A percentile compares a stretch with the other conserved stretches of the same genome.
Conservation (phyloP, 1,140 invertebrate genomes). For the Belonocnema kinseyi region DNA sequence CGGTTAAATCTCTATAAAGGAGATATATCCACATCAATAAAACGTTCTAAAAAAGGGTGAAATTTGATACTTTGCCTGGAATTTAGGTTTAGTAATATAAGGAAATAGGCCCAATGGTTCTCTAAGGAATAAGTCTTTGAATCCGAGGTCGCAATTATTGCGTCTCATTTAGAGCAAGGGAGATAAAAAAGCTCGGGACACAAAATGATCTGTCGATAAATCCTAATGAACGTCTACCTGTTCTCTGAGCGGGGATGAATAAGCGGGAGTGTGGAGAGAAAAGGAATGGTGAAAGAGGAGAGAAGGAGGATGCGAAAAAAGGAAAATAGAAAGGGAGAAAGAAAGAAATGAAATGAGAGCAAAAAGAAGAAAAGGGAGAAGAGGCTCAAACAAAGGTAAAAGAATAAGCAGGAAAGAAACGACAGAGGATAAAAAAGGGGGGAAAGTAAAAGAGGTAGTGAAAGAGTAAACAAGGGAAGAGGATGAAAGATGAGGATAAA, state of each 20-base stretch:
- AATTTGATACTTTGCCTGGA: too few species aligned
- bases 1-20: too few species aligned
- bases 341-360: conserved; percentile 46
- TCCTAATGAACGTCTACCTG: conserved; percentile 74
- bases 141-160: conserved; percentile 62
- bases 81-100: too few species aligned
- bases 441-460: conserved; percentile 51
- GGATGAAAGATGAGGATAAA: too few species aligned
- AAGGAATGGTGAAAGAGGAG: conserved; percentile 39
- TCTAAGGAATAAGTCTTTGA: conserved; percentile 55
- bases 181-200: conserved; percentile 61
- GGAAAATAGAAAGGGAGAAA: conserved; percentile 32
- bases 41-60: too few species aligned
- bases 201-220: conserved; percentile 73
- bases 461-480: too few species aligned
- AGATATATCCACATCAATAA: too few species aligned
- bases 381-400: conserved; percentile 24
- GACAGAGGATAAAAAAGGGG: conserved; percentile 15
- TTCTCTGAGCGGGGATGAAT: conserved; percentile 67
- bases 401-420: conserved; percentile 41
- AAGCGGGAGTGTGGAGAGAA: conserved; percentile 55
- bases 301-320: conserved; percentile 1
- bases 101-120: not conserved
- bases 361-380: conserved; percentile 50
- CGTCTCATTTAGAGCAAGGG: conserved; percentile 59